These are phyloP conservation scores for Falco rusticolus DNA, from an alignment of 2,797 vertebrate species.

Conservation along the genomic window DNA sequence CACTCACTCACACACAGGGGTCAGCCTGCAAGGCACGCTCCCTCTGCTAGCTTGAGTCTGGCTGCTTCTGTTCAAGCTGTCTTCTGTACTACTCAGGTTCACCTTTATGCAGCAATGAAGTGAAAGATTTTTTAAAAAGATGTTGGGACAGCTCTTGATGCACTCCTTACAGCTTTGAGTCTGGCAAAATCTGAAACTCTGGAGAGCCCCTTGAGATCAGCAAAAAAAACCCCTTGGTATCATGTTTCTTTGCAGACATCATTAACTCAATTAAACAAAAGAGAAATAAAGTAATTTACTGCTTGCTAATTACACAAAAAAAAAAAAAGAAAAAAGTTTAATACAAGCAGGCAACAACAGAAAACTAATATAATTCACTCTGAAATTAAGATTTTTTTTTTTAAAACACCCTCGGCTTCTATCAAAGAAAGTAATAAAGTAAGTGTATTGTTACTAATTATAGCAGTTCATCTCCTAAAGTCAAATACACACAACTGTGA, in stretches of 20 bases:
- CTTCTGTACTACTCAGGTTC: neutral
- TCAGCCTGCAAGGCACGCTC: neutral
- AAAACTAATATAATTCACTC: slow-evolving; percentile 60
- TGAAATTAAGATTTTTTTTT: slow-evolving; percentile 59
- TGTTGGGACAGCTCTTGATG: neutral
- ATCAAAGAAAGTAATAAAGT: slow-evolving; percentile 66
- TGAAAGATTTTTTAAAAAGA: neutral
- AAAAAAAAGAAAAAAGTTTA: slow-evolving; percentile 13
- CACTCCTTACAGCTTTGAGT: neutral
- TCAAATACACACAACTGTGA: slow-evolving; percentile 32
- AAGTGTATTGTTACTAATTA: slow-evolving; percentile 62
- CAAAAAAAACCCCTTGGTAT: neutral
- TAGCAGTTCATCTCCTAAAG: slow-evolving; percentile 53
- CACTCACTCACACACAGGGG: neutral
- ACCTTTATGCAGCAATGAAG: slow-evolving; percentile 16
- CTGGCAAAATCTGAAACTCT: slow-evolving; percentile 13
- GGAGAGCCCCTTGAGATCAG: neutral
- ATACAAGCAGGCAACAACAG: slow-evolving; percentile 50
- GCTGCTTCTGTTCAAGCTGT: slow-evolving; percentile 20
- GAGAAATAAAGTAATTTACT: slow-evolving; percentile 70
- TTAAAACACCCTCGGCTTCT: slow-evolving; percentile 14
- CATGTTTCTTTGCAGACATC: slow-evolving; percentile 57
- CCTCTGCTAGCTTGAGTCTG: neutral
- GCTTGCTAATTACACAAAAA: slow-evolving; percentile 59
- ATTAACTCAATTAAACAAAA: slow-evolving; percentile 73